Percentiles rank a stretch among this genome's conserved stretches.
Conservation (phyloP, 2,113 vertebrate species). For the Anarrhichthys ocellatus region DNA sequence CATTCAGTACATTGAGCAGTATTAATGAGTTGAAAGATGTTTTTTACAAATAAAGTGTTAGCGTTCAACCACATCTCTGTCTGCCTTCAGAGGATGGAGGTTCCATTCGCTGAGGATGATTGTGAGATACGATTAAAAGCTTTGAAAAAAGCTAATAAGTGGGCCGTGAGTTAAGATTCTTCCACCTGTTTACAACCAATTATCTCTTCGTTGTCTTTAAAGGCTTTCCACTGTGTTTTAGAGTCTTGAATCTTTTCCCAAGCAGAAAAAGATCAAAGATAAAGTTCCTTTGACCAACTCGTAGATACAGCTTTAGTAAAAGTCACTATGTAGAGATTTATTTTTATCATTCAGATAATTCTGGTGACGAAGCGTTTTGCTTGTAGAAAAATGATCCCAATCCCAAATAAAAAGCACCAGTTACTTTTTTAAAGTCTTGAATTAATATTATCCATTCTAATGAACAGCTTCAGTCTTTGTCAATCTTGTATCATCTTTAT, state of each 20-base stretch:
- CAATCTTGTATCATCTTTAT: background rate
- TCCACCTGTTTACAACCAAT: background rate
- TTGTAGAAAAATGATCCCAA: background rate
- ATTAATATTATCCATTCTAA: background rate
- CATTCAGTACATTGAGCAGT: background rate
- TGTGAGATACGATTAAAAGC: background rate
- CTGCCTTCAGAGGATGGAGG: background rate
- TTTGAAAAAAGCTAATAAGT: background rate
- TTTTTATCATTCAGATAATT: background rate
- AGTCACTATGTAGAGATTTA: too few species aligned
- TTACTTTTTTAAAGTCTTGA: background rate
- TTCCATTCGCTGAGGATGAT: background rate
- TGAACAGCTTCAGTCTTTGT: background rate
- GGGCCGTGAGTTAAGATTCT: background rate
- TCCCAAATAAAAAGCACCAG: background rate
- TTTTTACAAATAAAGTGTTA: background rate
- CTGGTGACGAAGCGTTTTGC: background rate
- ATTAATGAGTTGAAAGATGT: background rate
- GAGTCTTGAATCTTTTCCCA: background rate
- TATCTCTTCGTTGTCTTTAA: background rate
- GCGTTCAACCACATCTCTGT: background rate
- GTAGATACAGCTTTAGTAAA: background rate
- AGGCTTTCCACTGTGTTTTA: background rate
- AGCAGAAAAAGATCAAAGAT: background rate
- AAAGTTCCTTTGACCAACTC: background rate